These are phyloP conservation scores for Lochmaea capreae DNA, from an alignment of 2,888 invertebrate genomes.

Conservation along the genomic window DNA sequence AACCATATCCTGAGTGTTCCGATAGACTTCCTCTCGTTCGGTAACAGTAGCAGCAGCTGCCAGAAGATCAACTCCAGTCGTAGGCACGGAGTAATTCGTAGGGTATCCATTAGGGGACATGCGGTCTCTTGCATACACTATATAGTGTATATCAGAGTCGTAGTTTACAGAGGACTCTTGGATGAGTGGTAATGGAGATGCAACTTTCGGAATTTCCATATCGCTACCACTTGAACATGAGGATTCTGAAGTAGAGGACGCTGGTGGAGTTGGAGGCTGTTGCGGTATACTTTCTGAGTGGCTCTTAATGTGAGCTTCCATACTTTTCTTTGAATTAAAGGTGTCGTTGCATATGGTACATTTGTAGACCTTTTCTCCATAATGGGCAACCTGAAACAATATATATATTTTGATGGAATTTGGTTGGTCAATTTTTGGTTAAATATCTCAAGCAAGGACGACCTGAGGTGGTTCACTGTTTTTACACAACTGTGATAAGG, in stretches of 20 bases:
- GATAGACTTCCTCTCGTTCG: slow-evolving; percentile 59
- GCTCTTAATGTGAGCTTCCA: slow-evolving; percentile 89
- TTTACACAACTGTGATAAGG: too few relatives aligned
- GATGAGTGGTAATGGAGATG: slow-evolving; percentile 50
- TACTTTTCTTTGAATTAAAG: slow-evolving; percentile 89
- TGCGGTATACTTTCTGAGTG: slow-evolving; percentile 74
- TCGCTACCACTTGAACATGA: slow-evolving; percentile 62
- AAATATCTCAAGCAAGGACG: too few relatives aligned
- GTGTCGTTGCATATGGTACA: slow-evolving; percentile 93
- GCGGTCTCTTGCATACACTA: slow-evolving; percentile 57
- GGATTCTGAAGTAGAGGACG: slow-evolving; percentile 46
- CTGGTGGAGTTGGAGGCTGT: slow-evolving; percentile 61
- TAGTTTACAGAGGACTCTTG: slow-evolving; percentile 54
- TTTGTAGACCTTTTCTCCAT: slow-evolving; percentile 91
- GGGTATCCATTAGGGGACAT: slow-evolving; percentile 52
- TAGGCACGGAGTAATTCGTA: slow-evolving; percentile 48
- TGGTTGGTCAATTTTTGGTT: too few relatives aligned
- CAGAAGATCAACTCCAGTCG: slow-evolving; percentile 62
- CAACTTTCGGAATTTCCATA: slow-evolving; percentile 65
- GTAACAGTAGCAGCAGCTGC: slow-evolving; percentile 66
- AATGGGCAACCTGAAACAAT: slow-evolving; percentile 78
- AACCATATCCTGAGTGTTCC: slow-evolving; percentile 55
- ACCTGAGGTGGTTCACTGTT: too few relatives aligned
- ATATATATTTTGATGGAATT: too few relatives aligned
- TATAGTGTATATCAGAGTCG: slow-evolving; percentile 58